These are phyloP conservation scores for Onthophagus taurus DNA, from an alignment of 1,140 invertebrate species.

Conservation along the genomic window DNA sequence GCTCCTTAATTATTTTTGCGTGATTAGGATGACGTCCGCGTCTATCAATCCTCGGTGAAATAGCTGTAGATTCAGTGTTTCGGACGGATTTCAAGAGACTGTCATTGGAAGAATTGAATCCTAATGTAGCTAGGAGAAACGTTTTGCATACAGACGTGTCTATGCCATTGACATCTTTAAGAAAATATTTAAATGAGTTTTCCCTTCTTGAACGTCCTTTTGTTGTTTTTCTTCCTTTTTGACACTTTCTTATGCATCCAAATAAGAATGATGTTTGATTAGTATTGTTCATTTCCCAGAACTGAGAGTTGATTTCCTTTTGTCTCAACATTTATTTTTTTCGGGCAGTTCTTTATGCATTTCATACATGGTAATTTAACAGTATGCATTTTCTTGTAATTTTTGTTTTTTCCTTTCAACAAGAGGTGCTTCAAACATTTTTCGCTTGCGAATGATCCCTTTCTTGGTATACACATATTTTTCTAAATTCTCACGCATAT, in stretches of 20 bases:
- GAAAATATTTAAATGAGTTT: not conserved
- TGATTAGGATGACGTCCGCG: not conserved
- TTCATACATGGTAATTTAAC: not conserved
- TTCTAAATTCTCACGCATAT: too few species aligned
- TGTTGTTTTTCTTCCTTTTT: not conserved
- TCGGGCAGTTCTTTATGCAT: not conserved
- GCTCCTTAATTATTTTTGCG: not conserved
- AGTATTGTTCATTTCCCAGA: not conserved
- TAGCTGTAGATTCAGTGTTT: not conserved
- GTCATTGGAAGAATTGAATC: not conserved
- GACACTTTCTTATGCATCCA: not conserved
- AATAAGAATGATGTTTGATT: not conserved
- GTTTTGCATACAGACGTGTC: not conserved
- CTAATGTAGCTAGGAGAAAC: not conserved
- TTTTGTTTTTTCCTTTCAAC: not conserved
- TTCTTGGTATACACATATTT: slow-evolving; percentile 4
- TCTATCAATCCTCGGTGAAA: not conserved
- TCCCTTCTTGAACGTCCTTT: not conserved
- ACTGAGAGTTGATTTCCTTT: slow-evolving; percentile 3
- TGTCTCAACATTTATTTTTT: not conserved
- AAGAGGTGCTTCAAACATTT: not conserved
- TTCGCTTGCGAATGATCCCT: not conserved
- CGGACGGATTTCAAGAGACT: not conserved
- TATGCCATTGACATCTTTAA: not conserved
- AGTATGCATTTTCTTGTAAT: not conserved